A percentile compares a stretch with the other conserved stretches of the same genome.
Evolutionary conservation across 2,113 vertebrate genomes (phyloP).

Genomic region (Anthoscopus minutus): DNA sequence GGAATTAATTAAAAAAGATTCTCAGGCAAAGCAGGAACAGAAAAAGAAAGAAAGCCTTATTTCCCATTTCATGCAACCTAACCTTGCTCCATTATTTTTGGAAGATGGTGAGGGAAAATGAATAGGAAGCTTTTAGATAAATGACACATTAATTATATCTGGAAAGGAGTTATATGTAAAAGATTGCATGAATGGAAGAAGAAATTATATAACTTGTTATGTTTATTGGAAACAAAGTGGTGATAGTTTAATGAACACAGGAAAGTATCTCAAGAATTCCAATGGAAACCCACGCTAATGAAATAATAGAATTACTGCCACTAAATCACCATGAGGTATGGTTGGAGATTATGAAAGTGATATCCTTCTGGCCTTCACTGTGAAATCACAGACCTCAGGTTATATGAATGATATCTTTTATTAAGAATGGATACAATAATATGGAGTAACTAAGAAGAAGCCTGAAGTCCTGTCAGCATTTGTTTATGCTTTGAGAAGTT

Average conservation of each 20-base stretch:
- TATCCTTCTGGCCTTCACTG: slow-evolving; percentile 7
- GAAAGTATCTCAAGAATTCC: background rate
- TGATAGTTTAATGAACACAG: background rate
- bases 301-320: background rate
- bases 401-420: slow-evolving; percentile 43
- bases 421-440: slow-evolving; percentile 36
- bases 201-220: background rate
- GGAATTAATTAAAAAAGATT: background rate
- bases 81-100: background rate
- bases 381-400: slow-evolving; percentile 52
- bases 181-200: background rate
- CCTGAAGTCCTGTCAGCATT: background rate
- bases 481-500: background rate
- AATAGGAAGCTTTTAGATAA: background rate
- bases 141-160: background rate
- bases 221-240: background rate
- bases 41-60: background rate
- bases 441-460: background rate
- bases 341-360: background rate
- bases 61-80: background rate
- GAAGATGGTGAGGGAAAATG: background rate
- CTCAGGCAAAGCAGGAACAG: background rate
- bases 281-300: background rate
- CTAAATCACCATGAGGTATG: background rate
- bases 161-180: background rate